Evolutionary conservation across 1,140 invertebrate species (phyloP).

Genomic region (Coenobita brevimanus): DNA sequence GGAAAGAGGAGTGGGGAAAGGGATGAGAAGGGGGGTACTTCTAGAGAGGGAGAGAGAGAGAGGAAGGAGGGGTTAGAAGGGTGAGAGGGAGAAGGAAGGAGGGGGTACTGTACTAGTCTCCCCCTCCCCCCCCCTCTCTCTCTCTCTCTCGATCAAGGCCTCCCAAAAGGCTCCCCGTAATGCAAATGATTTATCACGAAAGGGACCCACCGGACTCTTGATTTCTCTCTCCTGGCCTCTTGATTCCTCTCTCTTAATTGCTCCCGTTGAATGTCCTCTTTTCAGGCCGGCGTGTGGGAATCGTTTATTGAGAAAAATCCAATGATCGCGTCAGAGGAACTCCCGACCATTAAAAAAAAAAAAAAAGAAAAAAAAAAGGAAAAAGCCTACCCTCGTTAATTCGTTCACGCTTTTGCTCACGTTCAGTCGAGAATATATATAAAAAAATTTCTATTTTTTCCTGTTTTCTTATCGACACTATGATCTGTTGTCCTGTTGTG

Average conservation of each 20-base stretch:
- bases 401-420: too few species aligned
- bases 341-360: background rate
- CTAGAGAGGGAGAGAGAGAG: too few species aligned
- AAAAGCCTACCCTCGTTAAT: background rate
- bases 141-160: conserved; percentile 1
- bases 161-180: conserved; percentile 36
- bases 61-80: too few species aligned
- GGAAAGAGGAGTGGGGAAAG: too few species aligned
- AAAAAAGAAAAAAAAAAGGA: too few species aligned
- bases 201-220: conserved; percentile 48
- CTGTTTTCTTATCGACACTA: too few species aligned
- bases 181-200: conserved; percentile 65
- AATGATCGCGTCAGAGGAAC: conserved; percentile 40
- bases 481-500: background rate
- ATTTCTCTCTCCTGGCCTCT: conserved; percentile 58
- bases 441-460: background rate
- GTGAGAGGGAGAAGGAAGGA: too few species aligned
- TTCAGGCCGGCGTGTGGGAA: conserved; percentile 24
- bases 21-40: too few species aligned
- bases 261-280: conserved; percentile 59
- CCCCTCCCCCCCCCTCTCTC: background rate
- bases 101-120: background rate
- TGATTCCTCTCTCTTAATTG: conserved; percentile 63
- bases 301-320: conserved; percentile 34
- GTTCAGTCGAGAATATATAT: background rate